Conservation (phyloP, 2,113 vertebrate genomes). For the Siphamia tubifer region DNA sequence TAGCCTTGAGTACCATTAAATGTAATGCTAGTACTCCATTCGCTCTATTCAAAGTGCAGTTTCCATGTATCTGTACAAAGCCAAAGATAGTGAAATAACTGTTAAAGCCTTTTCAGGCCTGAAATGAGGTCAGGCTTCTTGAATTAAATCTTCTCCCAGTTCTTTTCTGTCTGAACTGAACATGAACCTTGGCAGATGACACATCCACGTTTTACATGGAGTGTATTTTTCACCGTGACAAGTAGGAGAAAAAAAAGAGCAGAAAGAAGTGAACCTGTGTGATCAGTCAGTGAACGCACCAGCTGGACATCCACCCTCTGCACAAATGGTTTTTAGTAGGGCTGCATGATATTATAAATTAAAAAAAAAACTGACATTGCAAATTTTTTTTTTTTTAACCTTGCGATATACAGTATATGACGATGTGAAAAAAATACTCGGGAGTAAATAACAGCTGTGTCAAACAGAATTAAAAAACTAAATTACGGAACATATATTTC, state of each 20-base stretch:
- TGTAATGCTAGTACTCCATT: too few relatives aligned
- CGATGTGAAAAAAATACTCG: too few relatives aligned
- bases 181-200: neutral
- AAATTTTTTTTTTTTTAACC: too few relatives aligned
- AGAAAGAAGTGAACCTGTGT: constrained; percentile 18
- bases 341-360: too few relatives aligned
- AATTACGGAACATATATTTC: too few relatives aligned
- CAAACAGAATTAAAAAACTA: too few relatives aligned
- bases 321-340: constrained; percentile 32
- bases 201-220: neutral
- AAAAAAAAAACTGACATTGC: too few relatives aligned
- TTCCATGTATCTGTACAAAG: neutral
- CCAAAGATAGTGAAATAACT: neutral
- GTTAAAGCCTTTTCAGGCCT: neutral
- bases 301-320: constrained; percentile 7
- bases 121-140: neutral
- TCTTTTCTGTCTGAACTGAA: neutral
- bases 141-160: neutral
- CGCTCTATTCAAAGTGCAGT: neutral
- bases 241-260: neutral
- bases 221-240: constrained; percentile 2
- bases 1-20: too few relatives aligned
- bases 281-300: constrained; percentile 31
- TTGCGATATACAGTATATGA: too few relatives aligned
- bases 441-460: too few relatives aligned